phyloP scores from a whole-genome alignment of 1,140 invertebrate genomes.

The Thaumatotibia leucotreta region DNA sequence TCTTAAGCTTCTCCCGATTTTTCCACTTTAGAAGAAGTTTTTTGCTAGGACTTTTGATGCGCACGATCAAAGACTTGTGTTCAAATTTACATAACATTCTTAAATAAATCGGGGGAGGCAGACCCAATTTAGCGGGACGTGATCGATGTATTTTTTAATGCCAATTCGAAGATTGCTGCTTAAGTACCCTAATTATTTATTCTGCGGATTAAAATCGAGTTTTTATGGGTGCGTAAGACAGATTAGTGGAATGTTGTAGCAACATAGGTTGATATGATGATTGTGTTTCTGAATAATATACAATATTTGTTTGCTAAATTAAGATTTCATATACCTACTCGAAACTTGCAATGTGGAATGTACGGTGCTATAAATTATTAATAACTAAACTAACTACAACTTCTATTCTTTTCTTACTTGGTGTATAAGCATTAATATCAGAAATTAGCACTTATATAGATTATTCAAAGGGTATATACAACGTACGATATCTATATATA shows the following conservation, averaged over 20 bases:
- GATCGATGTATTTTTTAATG: constrained; percentile 69
- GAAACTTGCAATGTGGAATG: too few relatives aligned
- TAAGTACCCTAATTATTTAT: constrained; percentile 68
- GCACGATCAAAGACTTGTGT: constrained; percentile 75
- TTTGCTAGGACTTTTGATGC: constrained; percentile 73
- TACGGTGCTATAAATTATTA: too few relatives aligned
- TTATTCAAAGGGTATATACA: too few relatives aligned
- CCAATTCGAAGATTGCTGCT: constrained; percentile 50
- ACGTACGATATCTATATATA: too few relatives aligned
- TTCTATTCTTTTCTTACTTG: too few relatives aligned
- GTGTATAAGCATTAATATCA: too few relatives aligned
- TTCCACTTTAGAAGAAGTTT: constrained; percentile 66
- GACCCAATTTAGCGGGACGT: constrained; percentile 45
- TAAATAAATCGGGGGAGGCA: constrained; percentile 70
- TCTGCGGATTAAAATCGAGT: constrained; percentile 28
- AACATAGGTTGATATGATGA: too few relatives aligned
- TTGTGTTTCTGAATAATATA: too few relatives aligned
- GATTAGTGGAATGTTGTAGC: constrained; percentile 40
- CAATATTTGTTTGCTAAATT: too few relatives aligned
- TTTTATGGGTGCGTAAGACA: not conserved
- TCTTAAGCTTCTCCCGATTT: constrained; percentile 73
- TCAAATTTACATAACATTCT: constrained; percentile 76
- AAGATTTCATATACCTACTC: too few relatives aligned
- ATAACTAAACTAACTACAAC: too few relatives aligned
- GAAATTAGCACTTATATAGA: too few relatives aligned